A percentile compares a stretch with the other conserved stretches of the same genome.
These are phyloP conservation scores for Macaca fascicularis DNA, from an alignment of 2,113 vertebrate species.

Conservation along the genomic window T2T-MFA8v1.1 NC_088384.1:29450001-29450500, in stretches of 20 bases:
- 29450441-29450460: conserved; percentile 91
- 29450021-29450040: not conserved
- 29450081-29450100: not conserved
- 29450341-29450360: conserved; percentile 92
- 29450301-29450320: conserved; percentile 87
- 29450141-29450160: not conserved
- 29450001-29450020: not conserved
- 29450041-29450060: not conserved
- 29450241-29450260: not conserved
- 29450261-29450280: not conserved
- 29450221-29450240: not conserved
- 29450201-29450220: not conserved
- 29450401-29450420: conserved; percentile 96
- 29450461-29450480: conserved; percentile 90
- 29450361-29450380: conserved; percentile 95
- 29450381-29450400: conserved; percentile 95
- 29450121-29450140: too few relatives aligned
- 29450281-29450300: accelerated
- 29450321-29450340: conserved; percentile 91
- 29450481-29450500: conserved; percentile 91
- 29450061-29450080: not conserved
- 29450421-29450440: conserved; percentile 93
- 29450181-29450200: not conserved
- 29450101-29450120: not conserved
- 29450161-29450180: not conserved